These are phyloP conservation scores for Crocallis elinguaria DNA, from an alignment of 2,888 invertebrate genomes.

Conservation along the genomic window DNA sequence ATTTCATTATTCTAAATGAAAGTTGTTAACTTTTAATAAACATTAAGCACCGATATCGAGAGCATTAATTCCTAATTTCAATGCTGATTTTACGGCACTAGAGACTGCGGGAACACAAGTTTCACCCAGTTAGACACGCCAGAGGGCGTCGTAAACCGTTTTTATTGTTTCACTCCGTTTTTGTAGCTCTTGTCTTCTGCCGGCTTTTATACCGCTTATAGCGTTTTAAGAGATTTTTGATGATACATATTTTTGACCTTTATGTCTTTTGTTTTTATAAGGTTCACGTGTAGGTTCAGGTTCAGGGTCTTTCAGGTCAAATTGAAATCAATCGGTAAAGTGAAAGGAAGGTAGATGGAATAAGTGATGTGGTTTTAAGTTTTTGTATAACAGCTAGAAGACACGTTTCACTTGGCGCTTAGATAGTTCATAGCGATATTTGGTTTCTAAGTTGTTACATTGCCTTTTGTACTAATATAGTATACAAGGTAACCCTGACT, in stretches of 20 bases:
- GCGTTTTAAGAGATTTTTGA: conserved; percentile 36
- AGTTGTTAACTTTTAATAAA: conserved; percentile 28
- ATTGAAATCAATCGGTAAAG: neutral
- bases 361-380: neutral
- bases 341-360: neutral
- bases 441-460: no score
- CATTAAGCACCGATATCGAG: conserved; percentile 19
- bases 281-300: conserved; percentile 7
- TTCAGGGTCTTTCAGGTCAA: conserved; percentile 14
- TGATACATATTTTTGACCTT: conserved; percentile 33
- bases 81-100: conserved; percentile 42
- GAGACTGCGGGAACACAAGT: conserved; percentile 52
- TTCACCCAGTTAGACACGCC: conserved; percentile 60
- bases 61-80: conserved; percentile 38
- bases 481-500: no score
- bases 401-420: no score
- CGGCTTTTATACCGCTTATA: conserved; percentile 42
- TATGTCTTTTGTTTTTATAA: conserved; percentile 13
- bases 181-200: conserved; percentile 44
- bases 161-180: conserved; percentile 50
- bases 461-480: no score
- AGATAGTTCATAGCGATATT: no score
- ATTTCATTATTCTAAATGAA: neutral
- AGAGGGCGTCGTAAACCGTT: conserved; percentile 58
- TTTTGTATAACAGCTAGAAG: no score